Evolutionary conservation across 2,797 vertebrate genomes (phyloP), one percentile per base, ranked within the genome.

Genomic region (Liasis olivaceus): DNA sequence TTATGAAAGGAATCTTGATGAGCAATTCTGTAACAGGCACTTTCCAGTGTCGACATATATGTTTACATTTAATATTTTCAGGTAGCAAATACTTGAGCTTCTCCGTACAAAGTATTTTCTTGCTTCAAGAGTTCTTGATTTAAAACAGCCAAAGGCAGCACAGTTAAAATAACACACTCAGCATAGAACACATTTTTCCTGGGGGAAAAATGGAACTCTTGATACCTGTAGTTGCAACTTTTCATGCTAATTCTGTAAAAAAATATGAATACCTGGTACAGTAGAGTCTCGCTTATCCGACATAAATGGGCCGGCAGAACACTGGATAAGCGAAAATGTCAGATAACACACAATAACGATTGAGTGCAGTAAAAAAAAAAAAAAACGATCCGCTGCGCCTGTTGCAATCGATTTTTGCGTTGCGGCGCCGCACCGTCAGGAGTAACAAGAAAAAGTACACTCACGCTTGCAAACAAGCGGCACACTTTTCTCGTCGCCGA

Each of bases 81-180:
- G 60, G 87, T 91, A 93, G 28, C 24, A 77, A 81, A 42, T 51
- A 1, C 36, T 91, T 24, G 31, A 63, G 42, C 89, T 31, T 92
- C 63, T 93, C 92, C 36, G 47, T 88, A 14, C 36, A 42, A 81
- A 72, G 20, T 54, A 1, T 84, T 93, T 94, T 93, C 31, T 0
- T 89, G 12, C 62, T 66, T 58, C 11, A 90, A 31, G 89, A 90
- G 90, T 66, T 89, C 63, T 92, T 90, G 3, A 90, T 91, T 93
- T 85, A 64, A 17, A 13, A 0, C 92, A 91, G 2, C 84, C 24
- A 87, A 22, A 91, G 63, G 13, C 90, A 62, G 22, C 11, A 28
- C 14, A 31, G 36, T 69, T 89, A 72, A 31, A 87, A 56, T 31
- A 54, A 22, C 24, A 20, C 28, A n/a, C 2, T 90, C 92, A 94